Conservation (phyloP, 1,140 invertebrate species). For the Thaumetopoea pityocampa region DNA sequence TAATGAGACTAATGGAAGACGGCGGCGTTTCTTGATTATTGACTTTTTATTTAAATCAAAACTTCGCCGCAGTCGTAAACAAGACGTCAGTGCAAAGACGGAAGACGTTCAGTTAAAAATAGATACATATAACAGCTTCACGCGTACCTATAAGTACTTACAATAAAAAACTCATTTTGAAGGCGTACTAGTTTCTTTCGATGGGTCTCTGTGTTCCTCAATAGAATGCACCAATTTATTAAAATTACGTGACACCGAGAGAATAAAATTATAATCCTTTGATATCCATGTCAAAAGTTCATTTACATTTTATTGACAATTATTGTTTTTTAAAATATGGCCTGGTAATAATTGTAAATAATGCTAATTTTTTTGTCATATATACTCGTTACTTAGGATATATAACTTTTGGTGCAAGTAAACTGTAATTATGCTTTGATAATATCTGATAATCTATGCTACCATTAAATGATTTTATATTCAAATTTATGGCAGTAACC, state of each 20-base stretch:
- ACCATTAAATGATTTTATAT: no score
- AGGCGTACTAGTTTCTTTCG: conserved; percentile 17
- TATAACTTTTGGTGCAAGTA: no score
- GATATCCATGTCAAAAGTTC: conserved; percentile 23
- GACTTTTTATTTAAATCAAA: conserved; percentile 7
- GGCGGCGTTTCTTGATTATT: no score
- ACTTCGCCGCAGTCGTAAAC: conserved; percentile 41
- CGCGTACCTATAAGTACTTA: conserved; percentile 37
- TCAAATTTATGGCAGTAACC: no score
- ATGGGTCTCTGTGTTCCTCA: conserved; percentile 22
- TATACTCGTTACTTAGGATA: no score
- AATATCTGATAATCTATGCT: no score
- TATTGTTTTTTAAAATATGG: neutral
- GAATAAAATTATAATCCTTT: conserved; percentile 28
- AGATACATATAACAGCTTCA: conserved; percentile 23
- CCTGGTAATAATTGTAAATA: neutral
- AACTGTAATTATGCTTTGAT: no score
- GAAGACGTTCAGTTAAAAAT: conserved; percentile 46
- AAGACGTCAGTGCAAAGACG: conserved; percentile 38
- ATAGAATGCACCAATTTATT: conserved; percentile 54
- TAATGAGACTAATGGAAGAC: neutral
- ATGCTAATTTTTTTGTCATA: neutral
- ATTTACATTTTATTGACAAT: conserved; percentile 15
- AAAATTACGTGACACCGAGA: conserved; percentile 39
- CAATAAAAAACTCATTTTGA: conserved; percentile 70